These are phyloP conservation scores for Pterostichus madidus DNA, from an alignment of 2,888 invertebrate species.

Conservation along the genomic window DNA sequence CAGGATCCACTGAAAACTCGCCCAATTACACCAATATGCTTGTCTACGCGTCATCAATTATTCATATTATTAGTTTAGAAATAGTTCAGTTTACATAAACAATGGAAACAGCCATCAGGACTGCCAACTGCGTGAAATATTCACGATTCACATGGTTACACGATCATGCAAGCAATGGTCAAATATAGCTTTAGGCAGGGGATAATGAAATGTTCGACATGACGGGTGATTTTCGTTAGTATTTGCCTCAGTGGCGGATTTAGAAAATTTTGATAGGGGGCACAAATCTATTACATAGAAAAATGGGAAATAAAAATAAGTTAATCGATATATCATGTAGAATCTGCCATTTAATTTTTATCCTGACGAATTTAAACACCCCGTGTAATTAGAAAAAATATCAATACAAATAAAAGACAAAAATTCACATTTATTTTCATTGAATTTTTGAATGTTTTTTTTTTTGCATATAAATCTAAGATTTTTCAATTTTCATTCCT, in stretches of 20 bases:
- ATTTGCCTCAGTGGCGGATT: background rate
- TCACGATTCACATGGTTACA: background rate
- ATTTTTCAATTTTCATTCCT: no score
- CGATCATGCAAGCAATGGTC: conserved; percentile 8
- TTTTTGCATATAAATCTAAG: no score
- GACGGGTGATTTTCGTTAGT: background rate
- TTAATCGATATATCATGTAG: no score
- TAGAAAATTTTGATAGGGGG: no score
- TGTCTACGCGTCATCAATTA: background rate
- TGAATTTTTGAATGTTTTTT: no score
- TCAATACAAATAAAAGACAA: no score
- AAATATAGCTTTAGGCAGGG: background rate
- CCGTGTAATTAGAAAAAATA: no score
- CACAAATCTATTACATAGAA: no score
- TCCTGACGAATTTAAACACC: no score
- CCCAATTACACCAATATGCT: background rate
- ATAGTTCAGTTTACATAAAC: background rate
- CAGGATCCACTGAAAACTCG: background rate
- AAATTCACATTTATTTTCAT: no score
- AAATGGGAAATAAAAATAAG: no score
- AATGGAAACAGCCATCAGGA: background rate
- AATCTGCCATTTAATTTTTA: no score
- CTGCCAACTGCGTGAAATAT: background rate
- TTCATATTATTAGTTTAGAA: conserved; percentile 4
- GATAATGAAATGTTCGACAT: background rate